Evolutionary conservation across 2,888 invertebrate species (phyloP).

Genomic region (Lepidocyrtinus sp.): DNA sequence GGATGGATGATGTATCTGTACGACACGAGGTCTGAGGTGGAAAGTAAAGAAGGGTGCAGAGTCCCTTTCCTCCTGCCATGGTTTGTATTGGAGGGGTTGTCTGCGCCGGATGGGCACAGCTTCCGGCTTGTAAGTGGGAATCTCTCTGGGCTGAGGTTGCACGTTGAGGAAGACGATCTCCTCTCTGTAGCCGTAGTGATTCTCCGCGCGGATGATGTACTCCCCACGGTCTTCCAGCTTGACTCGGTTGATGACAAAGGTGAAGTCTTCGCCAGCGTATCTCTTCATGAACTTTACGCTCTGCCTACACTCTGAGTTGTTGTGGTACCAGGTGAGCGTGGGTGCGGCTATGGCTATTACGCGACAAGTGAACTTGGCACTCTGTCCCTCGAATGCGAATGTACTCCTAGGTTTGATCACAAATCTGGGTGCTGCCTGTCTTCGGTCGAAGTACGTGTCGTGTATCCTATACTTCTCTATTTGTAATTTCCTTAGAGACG

Average conservation of each 20-base stretch:
- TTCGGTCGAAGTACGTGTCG: slow-evolving; percentile 95
- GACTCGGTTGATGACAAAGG: slow-evolving; percentile 96
- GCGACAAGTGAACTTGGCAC: slow-evolving; percentile 97
- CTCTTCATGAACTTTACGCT: slow-evolving; percentile 99
- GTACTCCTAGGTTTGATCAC: slow-evolving; percentile 97
- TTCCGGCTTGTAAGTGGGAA: slow-evolving; percentile 80
- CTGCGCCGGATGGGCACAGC: slow-evolving; percentile 82
- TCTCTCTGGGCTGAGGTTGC: slow-evolving; percentile 87
- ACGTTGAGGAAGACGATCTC: slow-evolving; percentile 98
- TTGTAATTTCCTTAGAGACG: slow-evolving; percentile 93
- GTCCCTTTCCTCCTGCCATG: slow-evolving; percentile 94
- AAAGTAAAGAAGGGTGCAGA: slow-evolving; percentile 97
- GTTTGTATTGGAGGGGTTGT: slow-evolving; percentile 86
- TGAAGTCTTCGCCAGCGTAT: slow-evolving; percentile 95
- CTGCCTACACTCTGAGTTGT: slow-evolving; percentile 93
- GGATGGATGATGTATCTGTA: slow-evolving; percentile 91
- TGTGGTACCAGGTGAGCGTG: slow-evolving; percentile 95
- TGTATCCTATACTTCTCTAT: slow-evolving; percentile 97
- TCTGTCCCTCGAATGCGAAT: slow-evolving; percentile 97
- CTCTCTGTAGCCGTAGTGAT: slow-evolving; percentile 95
- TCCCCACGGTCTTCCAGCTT: slow-evolving; percentile 97
- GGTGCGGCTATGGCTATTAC: slow-evolving; percentile 96
- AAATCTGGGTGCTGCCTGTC: slow-evolving; percentile 98
- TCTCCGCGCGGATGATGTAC: slow-evolving; percentile 96
- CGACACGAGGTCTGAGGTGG: slow-evolving; percentile 97